phyloP scores from a whole-genome alignment of 2,888 invertebrate genomes.

The Pterostichus niger region DNA sequence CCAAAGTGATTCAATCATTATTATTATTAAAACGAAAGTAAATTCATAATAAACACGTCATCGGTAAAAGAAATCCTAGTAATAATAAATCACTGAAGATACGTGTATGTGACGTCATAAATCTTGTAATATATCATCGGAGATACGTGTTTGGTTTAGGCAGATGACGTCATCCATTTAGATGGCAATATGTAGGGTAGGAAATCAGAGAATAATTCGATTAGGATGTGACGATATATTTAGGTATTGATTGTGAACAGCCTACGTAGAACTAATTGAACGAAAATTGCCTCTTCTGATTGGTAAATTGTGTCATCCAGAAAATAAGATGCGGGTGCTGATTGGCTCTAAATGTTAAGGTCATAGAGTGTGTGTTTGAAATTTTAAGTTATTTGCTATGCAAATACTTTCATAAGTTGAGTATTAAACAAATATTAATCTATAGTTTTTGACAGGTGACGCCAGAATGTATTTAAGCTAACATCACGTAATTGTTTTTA shows the following conservation, averaged over 20 bases:
- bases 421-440: slow-evolving; percentile 12
- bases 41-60: slow-evolving; percentile 3
- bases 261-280: slow-evolving; percentile 22
- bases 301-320: slow-evolving; percentile 43
- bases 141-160: slow-evolving; percentile 6
- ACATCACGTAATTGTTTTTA: slow-evolving; percentile 21
- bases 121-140: neutral
- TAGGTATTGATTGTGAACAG: slow-evolving; percentile 17
- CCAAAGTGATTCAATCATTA: no score
- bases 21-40: no score
- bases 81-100: no score
- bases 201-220: slow-evolving; percentile 34
- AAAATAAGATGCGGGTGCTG: slow-evolving; percentile 29
- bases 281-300: slow-evolving; percentile 40
- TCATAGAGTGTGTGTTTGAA: slow-evolving; percentile 25
- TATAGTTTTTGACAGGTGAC: slow-evolving; percentile 8
- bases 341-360: slow-evolving; percentile 40
- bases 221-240: slow-evolving; percentile 41
- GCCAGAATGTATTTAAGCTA: slow-evolving; percentile 3
- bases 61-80: neutral
- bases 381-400: slow-evolving; percentile 11
- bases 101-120: neutral
- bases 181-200: neutral
- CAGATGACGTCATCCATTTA: neutral
- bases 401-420: neutral